These are phyloP conservation scores for Microtus californicus DNA, from an alignment of 2,797 vertebrate species.

Conservation along the genomic window DNA sequence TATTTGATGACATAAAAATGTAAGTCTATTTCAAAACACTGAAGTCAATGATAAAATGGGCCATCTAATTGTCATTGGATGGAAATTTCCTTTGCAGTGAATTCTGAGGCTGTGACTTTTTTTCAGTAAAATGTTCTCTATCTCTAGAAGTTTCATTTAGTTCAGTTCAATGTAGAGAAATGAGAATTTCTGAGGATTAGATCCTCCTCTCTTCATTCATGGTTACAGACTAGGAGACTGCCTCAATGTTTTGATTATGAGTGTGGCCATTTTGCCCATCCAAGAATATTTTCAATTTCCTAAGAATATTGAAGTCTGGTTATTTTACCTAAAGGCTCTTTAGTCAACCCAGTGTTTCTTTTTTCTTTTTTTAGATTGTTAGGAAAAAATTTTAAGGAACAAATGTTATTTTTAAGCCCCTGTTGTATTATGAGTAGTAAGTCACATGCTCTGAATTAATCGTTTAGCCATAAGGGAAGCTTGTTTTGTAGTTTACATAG, in stretches of 20 bases:
- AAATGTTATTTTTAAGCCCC: constrained; percentile 41
- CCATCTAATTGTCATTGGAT: constrained; percentile 20
- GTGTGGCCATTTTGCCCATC: background rate
- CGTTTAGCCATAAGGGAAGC: background rate
- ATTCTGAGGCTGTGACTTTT: background rate
- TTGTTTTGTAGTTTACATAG: background rate
- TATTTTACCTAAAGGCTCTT: background rate
- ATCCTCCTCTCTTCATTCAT: background rate
- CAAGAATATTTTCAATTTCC: background rate
- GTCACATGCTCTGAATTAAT: background rate
- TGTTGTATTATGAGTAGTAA: background rate
- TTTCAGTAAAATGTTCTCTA: constrained; percentile 46
- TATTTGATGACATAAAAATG: constrained; percentile 41
- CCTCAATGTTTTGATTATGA: constrained; percentile 27
- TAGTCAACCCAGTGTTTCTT: background rate
- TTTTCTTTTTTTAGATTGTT: background rate
- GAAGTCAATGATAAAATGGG: constrained; percentile 41
- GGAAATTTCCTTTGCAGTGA: constrained; percentile 38
- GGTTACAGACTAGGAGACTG: background rate
- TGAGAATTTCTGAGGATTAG: background rate
- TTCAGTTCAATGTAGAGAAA: constrained; percentile 10
- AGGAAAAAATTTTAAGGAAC: background rate
- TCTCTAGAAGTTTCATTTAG: background rate
- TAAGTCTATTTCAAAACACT: constrained; percentile 5
- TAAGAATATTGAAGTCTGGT: constrained; percentile 29